Evolutionary conservation across 1,140 invertebrate species (phyloP), one percentile per base, ranked within the genome.

Genomic region (Nilaparvata lugens): DNA sequence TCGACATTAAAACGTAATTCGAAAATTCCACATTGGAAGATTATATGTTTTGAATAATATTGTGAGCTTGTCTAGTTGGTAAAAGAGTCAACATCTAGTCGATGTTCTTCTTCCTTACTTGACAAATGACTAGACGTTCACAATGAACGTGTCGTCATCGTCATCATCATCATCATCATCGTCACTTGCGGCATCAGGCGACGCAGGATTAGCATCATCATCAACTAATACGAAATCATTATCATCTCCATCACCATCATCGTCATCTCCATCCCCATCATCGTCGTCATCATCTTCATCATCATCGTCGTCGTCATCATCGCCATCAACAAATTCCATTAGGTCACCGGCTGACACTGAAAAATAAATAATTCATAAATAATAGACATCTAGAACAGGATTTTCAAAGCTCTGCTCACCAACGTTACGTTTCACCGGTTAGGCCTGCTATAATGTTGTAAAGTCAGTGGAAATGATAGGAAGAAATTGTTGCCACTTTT

Each of bases 151-250:
- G n/a, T 40, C 42, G 23, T 61, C 59, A 25, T 58, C 40, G n/a
- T 19, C 53, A 2, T 68, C 64, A 19, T 68, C 64, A 23, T 65
- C 67, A 13, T 67, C 48, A n/a, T 28, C 40, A 48, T 43, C 25
- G 21, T 21, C 25, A 31, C 25, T 21, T 11, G 21, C 19, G 16
- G n/a, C 9, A 18, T 40, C 38, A 42, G 38, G 25, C 19, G 57
- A 48, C 16, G 42, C 43, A 51, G 18, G 42, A 51, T 28, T 31
- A 21, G 65, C 52, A 25, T 64, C 58, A 40, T 68, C 56, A 55
- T 66, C 55, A 59, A 68, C 62, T 52, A 63, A 63, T 25, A 64
- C 65, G n/a, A 67, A 61, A 13, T 61, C 61, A 19, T 66, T 48
- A 31, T 68, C 52, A 55, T 65, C 54, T 58, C 67, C 61, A 52